These are phyloP conservation scores for Caenorhabditis remanei DNA, from an alignment of 1,140 invertebrate species.

Conservation along the genomic window DNA sequence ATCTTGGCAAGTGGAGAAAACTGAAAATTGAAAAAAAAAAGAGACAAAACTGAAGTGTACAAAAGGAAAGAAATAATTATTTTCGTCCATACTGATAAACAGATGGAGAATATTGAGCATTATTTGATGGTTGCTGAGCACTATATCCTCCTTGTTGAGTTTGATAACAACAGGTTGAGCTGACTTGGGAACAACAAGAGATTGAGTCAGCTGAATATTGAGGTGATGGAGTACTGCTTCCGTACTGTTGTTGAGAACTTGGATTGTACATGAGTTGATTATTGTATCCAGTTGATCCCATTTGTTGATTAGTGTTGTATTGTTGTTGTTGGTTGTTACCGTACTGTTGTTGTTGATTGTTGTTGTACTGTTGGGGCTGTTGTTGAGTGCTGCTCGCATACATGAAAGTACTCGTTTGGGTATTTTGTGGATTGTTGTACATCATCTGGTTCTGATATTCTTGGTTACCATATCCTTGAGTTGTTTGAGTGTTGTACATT, in stretches of 20 bases:
- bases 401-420: constrained; percentile 7
- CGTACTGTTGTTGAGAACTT: neutral
- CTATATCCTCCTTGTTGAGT: constrained; percentile 15
- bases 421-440: constrained; percentile 40
- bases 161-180: constrained; percentile 55
- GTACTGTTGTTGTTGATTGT: constrained; percentile 21
- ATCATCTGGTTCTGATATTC: constrained; percentile 22
- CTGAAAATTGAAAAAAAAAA: neutral
- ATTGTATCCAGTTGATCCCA: neutral
- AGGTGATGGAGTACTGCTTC: constrained; percentile 32
- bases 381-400: constrained; percentile 19
- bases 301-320: constrained; percentile 9
- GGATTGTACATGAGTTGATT: constrained; percentile 1
- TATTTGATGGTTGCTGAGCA: neutral
- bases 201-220: constrained; percentile 7
- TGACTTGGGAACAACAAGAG: constrained; percentile 52
- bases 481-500: neutral
- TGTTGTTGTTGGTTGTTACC: constrained; percentile 15
- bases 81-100: constrained; percentile 50
- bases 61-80: neutral
- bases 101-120: constrained; percentile 22
- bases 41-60: neutral
- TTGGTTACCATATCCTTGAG: constrained; percentile 42
- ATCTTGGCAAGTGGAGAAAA: neutral
- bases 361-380: neutral